Evolutionary conservation across 1,140 invertebrate genomes (phyloP), one percentile per base, ranked within the genome.

Genomic region (Yoshiicerus persimilis): DNA sequence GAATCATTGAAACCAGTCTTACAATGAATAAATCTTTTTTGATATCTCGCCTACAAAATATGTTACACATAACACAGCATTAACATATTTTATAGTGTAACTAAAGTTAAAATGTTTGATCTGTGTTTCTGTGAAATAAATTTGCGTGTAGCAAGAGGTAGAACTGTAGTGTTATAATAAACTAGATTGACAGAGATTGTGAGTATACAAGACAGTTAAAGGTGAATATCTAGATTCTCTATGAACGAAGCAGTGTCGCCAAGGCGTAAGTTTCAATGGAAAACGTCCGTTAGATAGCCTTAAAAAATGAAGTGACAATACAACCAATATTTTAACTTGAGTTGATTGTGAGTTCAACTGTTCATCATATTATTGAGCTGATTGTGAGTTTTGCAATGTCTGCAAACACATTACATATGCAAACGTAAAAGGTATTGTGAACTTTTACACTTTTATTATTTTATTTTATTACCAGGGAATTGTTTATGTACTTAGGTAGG

Each of bases 221-320:
- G 47, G 47, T 16, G n/a, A 47, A 16, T 47, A 11, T 11, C 41
- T 10, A 47, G 11, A 11, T 47, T 20, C 41, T 47, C 20, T 10
- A 20, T 4, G 41, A 47, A 30, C 64, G 30, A 27, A 64, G 10
- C 25, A 36, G 9, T 80, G 75, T 80, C 75, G 75, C 75, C 75
- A 36, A 27, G 16, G n/a, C 20, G 70, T 16, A 77, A 38, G 20
- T n/a, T 32, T 77, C 5, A 36, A 80, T 80, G 34, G 16, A 36
- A 80, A 80, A 20, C 4, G 32, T 34, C 32, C 75, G 16, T 36
- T 34, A 80, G 32, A 23, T 34, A 2, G 30, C 11, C 27, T 38
- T n/a, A 80, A 34, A 80, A 80, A 80, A 80, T 38, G 34, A n/a
- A 80, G 75, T 80, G 75, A 80, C 75, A 80, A 80, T 80, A 16